Evolutionary conservation across 2,888 invertebrate species (phyloP).

Genomic region (Lasioglossum villosulum): DNA sequence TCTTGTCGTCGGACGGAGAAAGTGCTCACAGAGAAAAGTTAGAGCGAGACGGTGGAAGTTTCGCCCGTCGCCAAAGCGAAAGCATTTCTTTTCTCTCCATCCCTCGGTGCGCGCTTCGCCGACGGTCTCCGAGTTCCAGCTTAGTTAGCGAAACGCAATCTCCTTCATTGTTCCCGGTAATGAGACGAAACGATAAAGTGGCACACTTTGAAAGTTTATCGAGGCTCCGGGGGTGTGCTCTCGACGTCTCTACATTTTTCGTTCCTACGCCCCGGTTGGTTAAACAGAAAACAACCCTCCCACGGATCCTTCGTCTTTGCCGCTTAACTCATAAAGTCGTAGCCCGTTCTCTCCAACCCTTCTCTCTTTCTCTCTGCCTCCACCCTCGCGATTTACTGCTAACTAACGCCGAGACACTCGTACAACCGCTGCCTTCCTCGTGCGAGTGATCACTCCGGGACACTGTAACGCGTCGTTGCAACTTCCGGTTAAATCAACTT

Average conservation of each 20-base stretch:
- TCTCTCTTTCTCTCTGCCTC: not conserved
- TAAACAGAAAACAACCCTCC: slow-evolving; percentile 11
- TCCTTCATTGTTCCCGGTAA: slow-evolving; percentile 74
- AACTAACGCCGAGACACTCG: not conserved
- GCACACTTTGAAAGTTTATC: slow-evolving; percentile 77
- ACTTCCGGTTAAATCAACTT: not conserved
- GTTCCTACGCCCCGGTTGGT: slow-evolving; percentile 5
- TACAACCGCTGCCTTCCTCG: not conserved
- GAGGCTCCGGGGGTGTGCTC: slow-evolving; percentile 58
- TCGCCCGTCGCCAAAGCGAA: slow-evolving; percentile 28
- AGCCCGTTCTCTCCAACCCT: not conserved
- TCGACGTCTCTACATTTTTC: slow-evolving; percentile 41
- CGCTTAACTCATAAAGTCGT: slow-evolving; percentile 5
- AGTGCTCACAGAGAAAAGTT: slow-evolving; percentile 23
- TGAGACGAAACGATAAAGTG: slow-evolving; percentile 78
- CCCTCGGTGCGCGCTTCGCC: not conserved
- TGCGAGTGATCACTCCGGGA: not conserved
- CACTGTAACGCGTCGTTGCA: not conserved
- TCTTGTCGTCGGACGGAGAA: slow-evolving; percentile 60
- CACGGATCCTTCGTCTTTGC: slow-evolving; percentile 6
- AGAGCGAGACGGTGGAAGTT: not conserved
- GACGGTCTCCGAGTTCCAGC: slow-evolving; percentile 42
- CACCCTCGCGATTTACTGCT: not conserved
- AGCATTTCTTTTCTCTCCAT: slow-evolving; percentile 16
- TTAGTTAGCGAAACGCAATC: slow-evolving; percentile 73